Conservation (phyloP, 2,113 vertebrate species). For the Chamaetylas fuelleborni region DNA sequence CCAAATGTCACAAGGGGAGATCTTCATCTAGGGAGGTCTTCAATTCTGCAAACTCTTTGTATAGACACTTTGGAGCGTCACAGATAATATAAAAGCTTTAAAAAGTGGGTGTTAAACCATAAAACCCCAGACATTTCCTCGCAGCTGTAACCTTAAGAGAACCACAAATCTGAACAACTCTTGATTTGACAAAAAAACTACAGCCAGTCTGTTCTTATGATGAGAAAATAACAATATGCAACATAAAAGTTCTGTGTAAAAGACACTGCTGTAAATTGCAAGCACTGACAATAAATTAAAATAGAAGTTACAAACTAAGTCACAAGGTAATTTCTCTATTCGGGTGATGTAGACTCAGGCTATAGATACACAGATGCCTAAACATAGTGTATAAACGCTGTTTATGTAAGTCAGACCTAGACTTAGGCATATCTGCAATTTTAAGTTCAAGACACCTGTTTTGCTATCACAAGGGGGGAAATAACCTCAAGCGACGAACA, state of each 20-base stretch:
- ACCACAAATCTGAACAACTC: not conserved
- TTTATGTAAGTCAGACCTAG: not conserved
- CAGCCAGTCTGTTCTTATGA: not conserved
- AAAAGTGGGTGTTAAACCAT: not conserved
- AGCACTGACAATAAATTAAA: not conserved
- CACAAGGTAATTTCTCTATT: not conserved
- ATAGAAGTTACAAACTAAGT: not conserved
- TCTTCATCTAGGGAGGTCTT: not conserved
- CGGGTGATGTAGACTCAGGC: not conserved
- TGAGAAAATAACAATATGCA: not conserved
- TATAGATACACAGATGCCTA: rapidly evolving
- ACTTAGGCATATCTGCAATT: rapidly evolving
- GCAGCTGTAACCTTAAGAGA: not conserved
- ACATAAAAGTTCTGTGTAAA: rapidly evolving
- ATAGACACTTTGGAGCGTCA: not conserved
- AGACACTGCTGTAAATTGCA: not conserved
- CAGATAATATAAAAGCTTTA: not conserved
- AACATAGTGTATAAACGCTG: not conserved
- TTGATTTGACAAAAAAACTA: not conserved
- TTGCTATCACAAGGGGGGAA: not conserved
- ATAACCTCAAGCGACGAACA: rapidly evolving
- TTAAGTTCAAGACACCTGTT: not conserved
- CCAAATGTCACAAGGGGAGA: not conserved
- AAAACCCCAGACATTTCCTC: not conserved
- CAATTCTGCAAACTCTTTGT: not conserved